These are phyloP conservation scores for Fissipunctia ypsillon DNA, from an alignment of 2,888 invertebrate genomes.

Conservation along the genomic window DNA sequence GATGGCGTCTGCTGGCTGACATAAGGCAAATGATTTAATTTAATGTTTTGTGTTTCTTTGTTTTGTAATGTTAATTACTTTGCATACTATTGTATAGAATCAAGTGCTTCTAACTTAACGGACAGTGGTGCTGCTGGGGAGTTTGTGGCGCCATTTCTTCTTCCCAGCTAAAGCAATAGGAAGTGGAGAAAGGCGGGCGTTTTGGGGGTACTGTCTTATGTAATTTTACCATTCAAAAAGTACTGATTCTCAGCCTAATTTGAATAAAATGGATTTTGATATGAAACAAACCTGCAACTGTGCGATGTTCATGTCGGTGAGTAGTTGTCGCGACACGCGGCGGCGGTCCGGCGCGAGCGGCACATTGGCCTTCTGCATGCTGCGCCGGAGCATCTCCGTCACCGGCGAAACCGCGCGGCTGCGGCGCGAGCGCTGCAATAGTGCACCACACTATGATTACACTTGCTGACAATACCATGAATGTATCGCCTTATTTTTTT, in stretches of 20 bases:
- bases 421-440: conserved; percentile 89
- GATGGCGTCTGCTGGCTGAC: too few relatives aligned
- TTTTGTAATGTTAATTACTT: neutral
- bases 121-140: neutral
- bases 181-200: neutral
- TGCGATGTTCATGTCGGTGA: conserved; percentile 98
- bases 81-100: neutral
- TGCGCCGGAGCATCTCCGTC: conserved; percentile 95
- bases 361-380: conserved; percentile 95
- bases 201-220: neutral
- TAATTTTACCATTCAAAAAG: neutral
- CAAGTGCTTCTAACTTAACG: too few relatives aligned
- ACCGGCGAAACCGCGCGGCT: conserved; percentile 94
- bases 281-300: conserved; percentile 91
- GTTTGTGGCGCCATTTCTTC: neutral
- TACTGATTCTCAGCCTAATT: neutral
- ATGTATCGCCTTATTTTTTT: neutral
- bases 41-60: neutral
- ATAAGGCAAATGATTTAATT: neutral
- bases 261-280: neutral
- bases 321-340: conserved; percentile 95
- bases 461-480: neutral
- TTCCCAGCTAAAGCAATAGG: too few relatives aligned
- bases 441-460: conserved; percentile 7
- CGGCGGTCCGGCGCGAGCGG: conserved; percentile 95